phyloP scores from a whole-genome alignment of 2,113 vertebrate species.

The Corythoichthys haematopterus region DNA sequence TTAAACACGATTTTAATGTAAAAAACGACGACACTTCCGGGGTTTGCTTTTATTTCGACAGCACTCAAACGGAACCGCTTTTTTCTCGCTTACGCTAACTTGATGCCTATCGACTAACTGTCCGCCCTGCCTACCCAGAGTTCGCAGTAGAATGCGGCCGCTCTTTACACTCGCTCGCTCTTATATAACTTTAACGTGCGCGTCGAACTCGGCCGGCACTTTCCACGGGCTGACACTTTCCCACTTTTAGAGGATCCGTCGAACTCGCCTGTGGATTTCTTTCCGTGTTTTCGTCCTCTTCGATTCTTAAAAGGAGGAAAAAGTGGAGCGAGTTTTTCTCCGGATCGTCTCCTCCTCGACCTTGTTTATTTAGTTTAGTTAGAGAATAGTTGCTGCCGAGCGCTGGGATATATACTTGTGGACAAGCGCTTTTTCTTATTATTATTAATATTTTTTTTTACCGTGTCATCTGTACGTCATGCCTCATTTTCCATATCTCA shows the following conservation, averaged over 20 bases:
- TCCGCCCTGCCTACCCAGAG: slow-evolving; percentile 53
- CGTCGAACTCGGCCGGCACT: slow-evolving; percentile 15
- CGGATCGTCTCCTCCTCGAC: slow-evolving; percentile 8
- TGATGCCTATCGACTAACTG: slow-evolving; percentile 19
- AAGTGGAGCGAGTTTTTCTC: background rate
- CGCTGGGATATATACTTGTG: slow-evolving; percentile 19
- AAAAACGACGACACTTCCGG: background rate
- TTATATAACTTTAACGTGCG: slow-evolving; percentile 64
- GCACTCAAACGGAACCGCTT: background rate
- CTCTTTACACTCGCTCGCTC: slow-evolving; percentile 22
- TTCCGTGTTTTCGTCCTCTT: background rate
- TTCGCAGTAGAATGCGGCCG: slow-evolving; percentile 49
- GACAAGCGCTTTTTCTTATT: background rate
- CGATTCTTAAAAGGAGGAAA: background rate
- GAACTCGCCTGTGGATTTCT: slow-evolving; percentile 2
- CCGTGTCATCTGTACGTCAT: slow-evolving; percentile 6
- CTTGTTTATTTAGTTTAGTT: slow-evolving; percentile 34
- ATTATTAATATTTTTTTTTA: background rate
- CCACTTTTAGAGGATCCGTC: slow-evolving; percentile 1
- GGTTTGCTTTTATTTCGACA: background rate
- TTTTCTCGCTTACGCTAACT: accelerated
- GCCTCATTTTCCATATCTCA: background rate
- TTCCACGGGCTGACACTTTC: slow-evolving; percentile 13
- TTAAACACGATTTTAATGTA: background rate
- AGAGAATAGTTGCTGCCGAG: slow-evolving; percentile 16